Evolutionary conservation across 2,888 invertebrate species (phyloP), one percentile per base, ranked within the genome.

Genomic region (Diabrotica balteata): DNA sequence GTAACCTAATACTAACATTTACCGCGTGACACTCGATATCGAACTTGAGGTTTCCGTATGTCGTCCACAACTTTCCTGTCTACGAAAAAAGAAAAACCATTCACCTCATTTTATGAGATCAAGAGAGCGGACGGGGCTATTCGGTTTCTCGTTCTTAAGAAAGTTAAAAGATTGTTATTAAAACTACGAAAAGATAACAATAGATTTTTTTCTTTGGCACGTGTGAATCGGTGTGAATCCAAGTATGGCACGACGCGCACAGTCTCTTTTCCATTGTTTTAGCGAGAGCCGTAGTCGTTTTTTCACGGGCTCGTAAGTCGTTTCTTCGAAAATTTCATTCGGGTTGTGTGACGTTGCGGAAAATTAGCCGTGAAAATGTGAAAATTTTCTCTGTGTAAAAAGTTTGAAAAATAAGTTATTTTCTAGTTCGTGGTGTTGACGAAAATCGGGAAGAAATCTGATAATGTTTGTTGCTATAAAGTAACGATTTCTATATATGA

Each of bases 181-280:
- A 57, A 64, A 63, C 59, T 60, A 47, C 42, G 44, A 49, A 68
- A 58, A 63, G 55, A 67, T 61, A 67, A 70, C 70, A 70, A 72
- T 72, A 64, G 66, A 57, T 66, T 68, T 68, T 58, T 17, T 43
- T 57, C 75, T 67, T 75, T 72, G 72, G 75, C 72, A 72, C 75
- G 75, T 77, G 78, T 77, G 76, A 75, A 79, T 70, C 77, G 76
- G 75, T 76, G 76, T 76, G 78, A 76, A 79, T 78, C 78, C 74
- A 72, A 78, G 73, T 76, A 76, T 76, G 75, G 73, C 74, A 74
- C 73, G 75, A 68, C 68, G 60, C 69, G 63, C 45, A 54, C 50
- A 45, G 50, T 63, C 55, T 51, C 57, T 58, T 62, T 69, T 66
- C 57, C 58, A 66, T 69, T 71, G 64, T 71, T 64, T 50, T 52